Conservation (phyloP, 2,113 vertebrate species). For the Pangasianodon gigas region DNA sequence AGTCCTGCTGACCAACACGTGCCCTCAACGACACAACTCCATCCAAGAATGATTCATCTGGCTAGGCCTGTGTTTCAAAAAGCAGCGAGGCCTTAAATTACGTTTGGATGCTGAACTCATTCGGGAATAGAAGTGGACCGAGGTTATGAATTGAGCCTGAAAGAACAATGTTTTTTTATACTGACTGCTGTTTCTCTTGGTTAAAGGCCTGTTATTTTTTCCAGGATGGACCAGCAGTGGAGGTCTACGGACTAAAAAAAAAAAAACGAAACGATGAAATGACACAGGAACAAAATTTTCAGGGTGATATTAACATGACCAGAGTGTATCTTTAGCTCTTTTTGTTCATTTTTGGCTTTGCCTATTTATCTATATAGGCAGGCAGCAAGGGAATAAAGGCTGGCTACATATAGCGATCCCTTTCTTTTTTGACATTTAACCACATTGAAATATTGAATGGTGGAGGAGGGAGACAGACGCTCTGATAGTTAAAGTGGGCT, state of each 20-base stretch:
- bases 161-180: conserved; percentile 39
- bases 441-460: conserved; percentile 8
- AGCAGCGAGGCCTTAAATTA: conserved; percentile 45
- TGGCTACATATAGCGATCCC: background rate
- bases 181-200: conserved; percentile 6
- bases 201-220: conserved; percentile 18
- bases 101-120: conserved; percentile 1
- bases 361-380: background rate
- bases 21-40: conserved; percentile 17
- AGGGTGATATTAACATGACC: background rate
- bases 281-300: background rate
- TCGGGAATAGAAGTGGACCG: conserved; percentile 20
- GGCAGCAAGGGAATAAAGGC: background rate
- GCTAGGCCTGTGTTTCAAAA: conserved; percentile 20
- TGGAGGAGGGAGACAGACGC: background rate
- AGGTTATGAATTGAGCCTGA: conserved; percentile 37
- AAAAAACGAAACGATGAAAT: background rate
- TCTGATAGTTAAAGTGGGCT: conserved; percentile 4
- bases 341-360: background rate
- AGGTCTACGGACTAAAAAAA: background rate
- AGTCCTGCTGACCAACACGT: conserved; percentile 27
- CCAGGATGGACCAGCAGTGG: background rate
- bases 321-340: background rate
- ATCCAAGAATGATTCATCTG: conserved; percentile 27
- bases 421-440: conserved; percentile 21